A percentile compares a stretch with the other conserved stretches of the same genome.
Evolutionary conservation across 2,797 vertebrate species (phyloP).

Genomic region (Distichodus sexfasciatus): DNA sequence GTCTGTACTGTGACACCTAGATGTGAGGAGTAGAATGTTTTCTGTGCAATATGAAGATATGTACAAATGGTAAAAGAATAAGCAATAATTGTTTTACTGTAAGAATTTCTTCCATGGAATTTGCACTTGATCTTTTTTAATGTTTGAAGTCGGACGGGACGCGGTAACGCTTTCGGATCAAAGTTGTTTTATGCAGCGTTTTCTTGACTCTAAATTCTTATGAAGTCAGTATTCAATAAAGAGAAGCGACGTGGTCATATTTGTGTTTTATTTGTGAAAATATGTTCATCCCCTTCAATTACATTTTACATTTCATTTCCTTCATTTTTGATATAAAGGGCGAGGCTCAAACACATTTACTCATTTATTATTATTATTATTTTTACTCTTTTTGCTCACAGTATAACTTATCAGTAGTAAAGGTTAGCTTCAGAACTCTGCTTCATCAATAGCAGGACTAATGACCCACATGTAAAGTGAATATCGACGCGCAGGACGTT

Average conservation of each 20-base stretch:
- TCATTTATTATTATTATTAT: constrained; percentile 51
- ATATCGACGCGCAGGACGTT: constrained; percentile 31
- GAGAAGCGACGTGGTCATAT: constrained; percentile 33
- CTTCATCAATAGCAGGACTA: constrained; percentile 32
- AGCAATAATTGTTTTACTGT: constrained; percentile 66
- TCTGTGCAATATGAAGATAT: constrained; percentile 56
- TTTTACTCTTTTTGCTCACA: constrained; percentile 33
- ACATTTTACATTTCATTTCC: constrained; percentile 54
- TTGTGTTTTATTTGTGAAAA: constrained; percentile 58
- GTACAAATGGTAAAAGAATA: constrained; percentile 28
- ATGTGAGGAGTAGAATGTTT: constrained; percentile 31
- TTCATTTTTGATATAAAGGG: constrained; percentile 54
- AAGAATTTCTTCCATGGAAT: constrained; percentile 22
- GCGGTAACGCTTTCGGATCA: constrained; percentile 39
- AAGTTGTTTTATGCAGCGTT: constrained; percentile 57
- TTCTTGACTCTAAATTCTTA: constrained; percentile 38
- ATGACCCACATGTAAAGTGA: constrained; percentile 41
- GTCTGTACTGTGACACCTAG: constrained; percentile 34
- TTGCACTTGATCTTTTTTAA: constrained; percentile 32
- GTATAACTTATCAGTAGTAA: constrained; percentile 51
- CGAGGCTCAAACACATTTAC: constrained; percentile 53
- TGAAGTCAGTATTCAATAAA: constrained; percentile 61
- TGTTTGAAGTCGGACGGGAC: constrained; percentile 26
- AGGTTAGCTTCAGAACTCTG: constrained; percentile 34
- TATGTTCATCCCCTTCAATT: constrained; percentile 48